A percentile compares a stretch with the other conserved stretches of the same genome.
Evolutionary conservation across 2,797 vertebrate species (phyloP).

Genomic region (Scolopax bukidnonensis): DNA sequence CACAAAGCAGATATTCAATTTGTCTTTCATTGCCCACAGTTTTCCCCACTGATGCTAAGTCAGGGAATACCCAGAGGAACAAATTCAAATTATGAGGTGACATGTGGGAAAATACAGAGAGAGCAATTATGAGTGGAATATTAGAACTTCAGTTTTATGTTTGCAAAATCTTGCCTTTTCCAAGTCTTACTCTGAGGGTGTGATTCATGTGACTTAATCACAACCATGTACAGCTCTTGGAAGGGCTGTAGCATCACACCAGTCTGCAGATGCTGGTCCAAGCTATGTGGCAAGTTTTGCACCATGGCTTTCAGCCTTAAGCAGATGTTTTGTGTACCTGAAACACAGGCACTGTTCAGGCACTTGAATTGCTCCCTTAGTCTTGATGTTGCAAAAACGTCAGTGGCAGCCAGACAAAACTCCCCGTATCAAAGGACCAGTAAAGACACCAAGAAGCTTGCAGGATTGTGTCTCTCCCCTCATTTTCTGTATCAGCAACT

Average conservation of each 20-base stretch:
- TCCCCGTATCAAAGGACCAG: background rate
- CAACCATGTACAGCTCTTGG: background rate
- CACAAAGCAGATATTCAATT: background rate
- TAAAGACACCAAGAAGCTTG: background rate
- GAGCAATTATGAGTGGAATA: background rate
- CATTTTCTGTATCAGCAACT: background rate
- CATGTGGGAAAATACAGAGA: background rate
- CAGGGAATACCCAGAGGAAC: background rate
- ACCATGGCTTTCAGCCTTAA: background rate
- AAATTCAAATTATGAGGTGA: background rate
- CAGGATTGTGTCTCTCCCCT: background rate
- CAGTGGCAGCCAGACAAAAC: background rate
- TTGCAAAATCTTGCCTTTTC: background rate
- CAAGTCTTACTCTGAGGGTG: accelerated
- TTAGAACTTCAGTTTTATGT: background rate
- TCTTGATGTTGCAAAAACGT: background rate
- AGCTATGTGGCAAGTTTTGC: background rate
- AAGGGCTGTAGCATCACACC: background rate
- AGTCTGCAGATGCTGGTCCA: background rate
- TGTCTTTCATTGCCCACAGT: background rate
- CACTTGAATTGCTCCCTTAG: background rate
- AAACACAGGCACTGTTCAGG: background rate
- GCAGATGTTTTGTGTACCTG: background rate
- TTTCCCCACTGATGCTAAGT: background rate
- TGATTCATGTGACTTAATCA: accelerated